Evolutionary conservation across 1,140 invertebrate species (phyloP).

Genomic region (Popillia japonica): DNA sequence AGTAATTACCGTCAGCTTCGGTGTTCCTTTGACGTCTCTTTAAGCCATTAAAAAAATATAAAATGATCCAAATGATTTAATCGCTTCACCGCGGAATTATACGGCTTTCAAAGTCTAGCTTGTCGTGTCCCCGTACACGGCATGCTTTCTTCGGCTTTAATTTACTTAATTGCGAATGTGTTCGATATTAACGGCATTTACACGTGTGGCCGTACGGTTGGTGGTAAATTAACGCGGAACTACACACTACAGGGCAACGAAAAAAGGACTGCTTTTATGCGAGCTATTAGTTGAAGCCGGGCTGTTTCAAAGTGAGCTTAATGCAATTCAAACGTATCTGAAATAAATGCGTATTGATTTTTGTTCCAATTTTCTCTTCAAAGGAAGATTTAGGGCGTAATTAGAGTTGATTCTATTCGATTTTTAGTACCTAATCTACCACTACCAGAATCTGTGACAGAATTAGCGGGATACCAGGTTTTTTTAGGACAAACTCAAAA

Average conservation of each 20-base stretch:
- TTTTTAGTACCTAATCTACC: no score
- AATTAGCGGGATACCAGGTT: no score
- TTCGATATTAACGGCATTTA: conserved; percentile 34
- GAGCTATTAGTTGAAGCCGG: no score
- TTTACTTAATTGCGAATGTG: conserved; percentile 32
- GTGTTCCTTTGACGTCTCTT: not conserved
- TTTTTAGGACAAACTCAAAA: no score
- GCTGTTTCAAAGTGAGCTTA: not conserved
- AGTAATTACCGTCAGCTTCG: no score
- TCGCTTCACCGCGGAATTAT: not conserved
- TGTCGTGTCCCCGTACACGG: not conserved
- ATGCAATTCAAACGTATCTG: not conserved
- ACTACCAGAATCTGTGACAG: no score
- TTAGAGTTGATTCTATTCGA: no score
- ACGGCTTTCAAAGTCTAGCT: not conserved
- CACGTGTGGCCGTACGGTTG: not conserved
- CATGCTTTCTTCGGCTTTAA: conserved; percentile 35
- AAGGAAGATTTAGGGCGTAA: no score
- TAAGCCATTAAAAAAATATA: not conserved
- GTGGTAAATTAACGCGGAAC: no score
- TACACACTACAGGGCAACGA: no score
- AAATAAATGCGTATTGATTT: conserved; percentile 2
- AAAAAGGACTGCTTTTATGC: no score
- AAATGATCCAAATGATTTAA: not conserved
- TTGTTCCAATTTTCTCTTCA: not conserved